phyloP scores from a whole-genome alignment of 2,113 vertebrate species.

The Coreoperca whiteheadi region DNA sequence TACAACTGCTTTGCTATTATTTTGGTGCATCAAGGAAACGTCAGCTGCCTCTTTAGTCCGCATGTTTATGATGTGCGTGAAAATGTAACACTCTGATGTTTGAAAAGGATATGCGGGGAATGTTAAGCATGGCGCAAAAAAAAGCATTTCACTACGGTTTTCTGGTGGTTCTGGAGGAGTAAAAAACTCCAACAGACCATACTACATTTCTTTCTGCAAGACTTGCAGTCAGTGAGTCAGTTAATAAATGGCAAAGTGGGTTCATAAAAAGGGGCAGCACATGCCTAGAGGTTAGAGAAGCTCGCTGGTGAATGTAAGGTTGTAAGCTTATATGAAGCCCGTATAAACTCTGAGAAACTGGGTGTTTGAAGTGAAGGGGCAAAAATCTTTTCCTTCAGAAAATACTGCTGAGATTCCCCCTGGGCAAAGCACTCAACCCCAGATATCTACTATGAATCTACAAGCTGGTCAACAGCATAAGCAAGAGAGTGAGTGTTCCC shows the following conservation, averaged over 20 bases:
- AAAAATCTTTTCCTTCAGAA: slow-evolving; percentile 14
- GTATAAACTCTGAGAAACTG: slow-evolving; percentile 31
- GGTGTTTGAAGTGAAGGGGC: slow-evolving; percentile 28
- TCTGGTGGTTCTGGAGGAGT: not conserved
- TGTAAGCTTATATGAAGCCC: slow-evolving; percentile 44
- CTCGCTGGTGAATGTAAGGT: slow-evolving; percentile 41
- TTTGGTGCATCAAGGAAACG: slow-evolving; percentile 38
- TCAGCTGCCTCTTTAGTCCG: slow-evolving; percentile 22
- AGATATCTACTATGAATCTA: slow-evolving; percentile 24
- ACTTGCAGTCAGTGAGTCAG: slow-evolving; percentile 51
- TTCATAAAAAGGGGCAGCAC: slow-evolving; percentile 63
- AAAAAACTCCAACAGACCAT: slow-evolving; percentile 36
- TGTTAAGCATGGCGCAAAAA: slow-evolving; percentile 18
- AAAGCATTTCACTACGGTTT: slow-evolving; percentile 4
- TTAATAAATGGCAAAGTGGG: slow-evolving; percentile 65
- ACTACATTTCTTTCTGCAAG: slow-evolving; percentile 32
- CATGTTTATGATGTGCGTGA: slow-evolving; percentile 33
- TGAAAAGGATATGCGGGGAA: slow-evolving; percentile 32
- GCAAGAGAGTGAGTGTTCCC: not conserved
- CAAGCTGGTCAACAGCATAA: slow-evolving; percentile 4
- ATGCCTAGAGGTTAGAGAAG: slow-evolving; percentile 61
- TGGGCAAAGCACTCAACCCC: not conserved
- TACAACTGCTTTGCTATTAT: slow-evolving; percentile 37
- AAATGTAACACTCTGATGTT: slow-evolving; percentile 44
- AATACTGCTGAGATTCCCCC: slow-evolving; percentile 11